Base-by-base conservation (phyloP, 2,888 invertebrate genomes). In the Scaptomyza parva region DNA sequence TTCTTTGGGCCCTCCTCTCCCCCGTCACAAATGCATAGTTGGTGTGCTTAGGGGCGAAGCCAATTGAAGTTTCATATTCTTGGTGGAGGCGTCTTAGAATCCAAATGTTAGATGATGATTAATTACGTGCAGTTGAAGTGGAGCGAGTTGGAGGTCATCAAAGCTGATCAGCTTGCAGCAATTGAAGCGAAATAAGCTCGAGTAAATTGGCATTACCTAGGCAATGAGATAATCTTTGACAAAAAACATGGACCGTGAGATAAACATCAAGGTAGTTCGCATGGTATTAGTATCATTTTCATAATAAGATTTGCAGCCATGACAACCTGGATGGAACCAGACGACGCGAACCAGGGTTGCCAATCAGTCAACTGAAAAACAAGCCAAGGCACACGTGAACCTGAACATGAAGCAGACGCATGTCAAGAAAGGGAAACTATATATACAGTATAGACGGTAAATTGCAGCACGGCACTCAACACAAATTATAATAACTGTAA, bases 401-500 rank as follows among this genome's bases (percentile, higher is more conserved):
- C n/a, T n/a, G n/a, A n/a, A n/a, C n/a, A n/a, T n/a, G n/a, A n/a
- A n/a, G 76, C 79, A 69, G 66, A 58, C 55, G 47, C 33, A 51
- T 6, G 61, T 44, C 39, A 12, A 18, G 28, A 8, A 8, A 28
- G 47, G 47, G 47, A 33, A 48, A 33, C 47, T 48, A 9, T 33
- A 47, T n/a, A 12, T 11, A 47, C 0, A 28, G 0, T 18, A 28
- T 7, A n/a, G n/a, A 44, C 1, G 22, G 1, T 8, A 68, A 71
- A 67, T 71, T 68, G 60, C 66, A 44, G 61, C 30, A 22, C 67
- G 57, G 78, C 80, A 85, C 83, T 84, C 85, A 85, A 77, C 81
- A 79, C 83, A 84, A 84, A 85, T 85, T 83, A 83, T 84, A 84
- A 84, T 85, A 85, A 85, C 81, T 76, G 81, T 84, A 84, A 84